phyloP scores from a whole-genome alignment of 2,888 invertebrate genomes.

The Ptilodon capucinus region DNA sequence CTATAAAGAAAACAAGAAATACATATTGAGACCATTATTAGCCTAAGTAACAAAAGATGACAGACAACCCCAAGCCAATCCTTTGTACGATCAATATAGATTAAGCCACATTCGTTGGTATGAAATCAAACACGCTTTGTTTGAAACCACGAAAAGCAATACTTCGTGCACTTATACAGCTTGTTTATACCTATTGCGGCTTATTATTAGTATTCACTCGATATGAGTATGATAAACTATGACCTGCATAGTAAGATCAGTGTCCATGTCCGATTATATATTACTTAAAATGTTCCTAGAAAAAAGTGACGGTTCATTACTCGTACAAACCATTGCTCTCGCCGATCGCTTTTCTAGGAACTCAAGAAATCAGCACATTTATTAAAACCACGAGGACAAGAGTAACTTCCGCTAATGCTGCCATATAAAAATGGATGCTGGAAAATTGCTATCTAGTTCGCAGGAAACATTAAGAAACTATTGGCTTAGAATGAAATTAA shows the following conservation, averaged over 20 bases:
- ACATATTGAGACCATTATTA: not conserved
- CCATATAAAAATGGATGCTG: not conserved
- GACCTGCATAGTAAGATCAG: not conserved
- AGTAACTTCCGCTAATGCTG: not conserved
- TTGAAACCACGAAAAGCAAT: not conserved
- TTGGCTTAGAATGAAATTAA: no score
- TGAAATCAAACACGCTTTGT: not conserved
- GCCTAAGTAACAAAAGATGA: slow-evolving; percentile 4
- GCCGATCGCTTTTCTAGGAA: no score
- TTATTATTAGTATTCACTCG: not conserved
- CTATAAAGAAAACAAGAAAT: not conserved
- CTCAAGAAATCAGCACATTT: no score
- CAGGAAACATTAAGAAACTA: not conserved
- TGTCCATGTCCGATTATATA: no score
- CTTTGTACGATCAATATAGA: not conserved
- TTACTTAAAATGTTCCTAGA: no score
- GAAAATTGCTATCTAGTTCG: not conserved
- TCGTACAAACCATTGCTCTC: no score
- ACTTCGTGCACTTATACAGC: not conserved
- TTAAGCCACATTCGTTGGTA: not conserved
- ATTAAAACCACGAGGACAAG: not conserved
- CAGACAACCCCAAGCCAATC: not conserved
- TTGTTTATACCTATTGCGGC: not conserved
- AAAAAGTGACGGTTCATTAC: no score
- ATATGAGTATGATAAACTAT: not conserved